These are phyloP conservation scores for Trichosurus vulpecula DNA, from an alignment of 2,797 vertebrate species.

Conservation along the genomic window DNA sequence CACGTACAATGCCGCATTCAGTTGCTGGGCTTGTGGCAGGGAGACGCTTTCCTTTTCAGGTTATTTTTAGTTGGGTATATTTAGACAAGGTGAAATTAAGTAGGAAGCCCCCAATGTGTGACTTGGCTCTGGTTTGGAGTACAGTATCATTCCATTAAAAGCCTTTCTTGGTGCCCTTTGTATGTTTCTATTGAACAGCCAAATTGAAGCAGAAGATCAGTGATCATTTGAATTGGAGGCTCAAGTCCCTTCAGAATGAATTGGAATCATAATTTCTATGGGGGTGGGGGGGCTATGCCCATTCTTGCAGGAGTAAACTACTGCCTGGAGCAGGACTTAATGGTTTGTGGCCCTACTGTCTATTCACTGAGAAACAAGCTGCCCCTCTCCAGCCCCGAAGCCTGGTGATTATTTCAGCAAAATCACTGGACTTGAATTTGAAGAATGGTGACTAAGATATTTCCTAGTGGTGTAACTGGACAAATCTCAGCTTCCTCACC, in stretches of 20 bases:
- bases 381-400: background rate
- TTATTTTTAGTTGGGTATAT: slow-evolving; percentile 76
- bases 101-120: slow-evolving; percentile 64
- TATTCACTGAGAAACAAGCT: background rate
- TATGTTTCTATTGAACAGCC: background rate
- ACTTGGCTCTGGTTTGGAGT: background rate
- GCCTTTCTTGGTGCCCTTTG: background rate
- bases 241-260: background rate
- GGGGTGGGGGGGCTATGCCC: background rate
- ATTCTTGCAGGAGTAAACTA: background rate
- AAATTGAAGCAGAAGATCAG: background rate
- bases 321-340: background rate
- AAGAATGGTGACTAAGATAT: background rate
- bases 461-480: background rate
- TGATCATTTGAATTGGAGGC: background rate
- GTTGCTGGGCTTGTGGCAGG: background rate
- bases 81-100: slow-evolving; percentile 70
- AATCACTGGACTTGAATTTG: background rate
- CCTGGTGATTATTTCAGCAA: background rate
- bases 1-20: background rate
- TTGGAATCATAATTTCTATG: background rate
- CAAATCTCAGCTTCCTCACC: background rate
- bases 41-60: slow-evolving; percentile 51
- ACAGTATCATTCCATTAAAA: slow-evolving; percentile 38
- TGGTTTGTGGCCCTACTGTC: background rate